phyloP scores from a whole-genome alignment of 2,888 invertebrate species.

The Heliconius hortense region DNA sequence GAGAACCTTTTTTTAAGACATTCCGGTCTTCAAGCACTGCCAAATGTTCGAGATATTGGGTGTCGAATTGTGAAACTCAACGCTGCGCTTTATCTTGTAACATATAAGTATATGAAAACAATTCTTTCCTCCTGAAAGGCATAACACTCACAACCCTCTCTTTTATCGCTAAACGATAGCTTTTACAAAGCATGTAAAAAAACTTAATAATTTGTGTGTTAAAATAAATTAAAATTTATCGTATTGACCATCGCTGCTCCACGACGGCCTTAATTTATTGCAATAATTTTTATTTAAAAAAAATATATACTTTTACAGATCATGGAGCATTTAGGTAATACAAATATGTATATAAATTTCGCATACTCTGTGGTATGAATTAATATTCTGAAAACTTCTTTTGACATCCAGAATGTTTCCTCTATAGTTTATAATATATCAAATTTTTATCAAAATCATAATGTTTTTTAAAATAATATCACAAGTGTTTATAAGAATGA shows the following conservation, averaged over 20 bases:
- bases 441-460: slow-evolving; percentile 1
- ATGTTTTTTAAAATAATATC: slow-evolving; percentile 22
- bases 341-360: neutral
- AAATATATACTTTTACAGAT: neutral
- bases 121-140: too few relatives aligned
- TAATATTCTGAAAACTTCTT: neutral
- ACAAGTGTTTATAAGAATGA: slow-evolving; percentile 21
- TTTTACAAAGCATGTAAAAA: too few relatives aligned
- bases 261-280: neutral
- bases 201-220: too few relatives aligned
- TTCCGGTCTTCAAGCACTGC: neutral
- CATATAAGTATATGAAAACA: too few relatives aligned
- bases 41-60: neutral
- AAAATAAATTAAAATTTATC: too few relatives aligned
- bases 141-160: too few relatives aligned
- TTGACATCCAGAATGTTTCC: neutral
- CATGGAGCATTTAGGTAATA: neutral
- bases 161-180: too few relatives aligned
- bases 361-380: neutral
- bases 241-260: too few relatives aligned
- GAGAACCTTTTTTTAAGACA: neutral
- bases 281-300: neutral
- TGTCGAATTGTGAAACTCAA: too few relatives aligned
- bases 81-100: too few relatives aligned
- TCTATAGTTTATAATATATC: neutral